Percentiles rank a stretch among this genome's conserved stretches.
Conservation (phyloP, 2,888 invertebrate genomes). For the Caenorhabditis macrosperma region DNA sequence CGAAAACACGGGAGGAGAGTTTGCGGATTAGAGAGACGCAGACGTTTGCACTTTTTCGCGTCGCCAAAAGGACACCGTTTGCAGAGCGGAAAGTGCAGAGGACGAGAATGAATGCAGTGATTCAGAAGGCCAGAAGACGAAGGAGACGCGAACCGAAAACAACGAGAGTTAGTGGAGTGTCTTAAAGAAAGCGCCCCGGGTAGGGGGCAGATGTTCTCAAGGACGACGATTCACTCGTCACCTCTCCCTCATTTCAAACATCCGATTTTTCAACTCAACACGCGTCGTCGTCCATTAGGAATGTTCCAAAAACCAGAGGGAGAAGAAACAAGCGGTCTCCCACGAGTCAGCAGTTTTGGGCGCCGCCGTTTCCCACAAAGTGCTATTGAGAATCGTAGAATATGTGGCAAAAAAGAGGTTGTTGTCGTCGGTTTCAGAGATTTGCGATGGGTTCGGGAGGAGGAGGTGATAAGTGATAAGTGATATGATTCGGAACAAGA, state of each 20-base stretch:
- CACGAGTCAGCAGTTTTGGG: not conserved
- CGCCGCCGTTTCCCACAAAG: constrained; percentile 3
- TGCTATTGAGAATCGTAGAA: constrained; percentile 11
- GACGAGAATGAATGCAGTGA: not conserved
- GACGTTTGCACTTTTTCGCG: not conserved
- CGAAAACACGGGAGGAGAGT: not conserved
- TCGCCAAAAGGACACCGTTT: constrained; percentile 2
- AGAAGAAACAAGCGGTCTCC: not conserved
- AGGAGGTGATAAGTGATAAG: not conserved
- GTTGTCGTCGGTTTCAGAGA: not conserved
- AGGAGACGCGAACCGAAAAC: not conserved
- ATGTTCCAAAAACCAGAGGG: not conserved
- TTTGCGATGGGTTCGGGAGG: not conserved
- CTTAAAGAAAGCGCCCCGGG: not conserved
- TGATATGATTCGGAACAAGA: not conserved
- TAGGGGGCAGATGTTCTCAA: constrained; percentile 21
- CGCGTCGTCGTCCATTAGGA: not conserved
- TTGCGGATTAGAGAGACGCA: constrained; percentile 4
- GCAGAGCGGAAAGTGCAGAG: constrained; percentile 15
- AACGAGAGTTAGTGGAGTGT: not conserved
- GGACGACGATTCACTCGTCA: not conserved
- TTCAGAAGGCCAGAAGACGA: constrained; percentile 2
- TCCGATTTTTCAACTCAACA: not conserved
- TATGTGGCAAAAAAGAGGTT: not conserved
- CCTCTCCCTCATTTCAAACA: not conserved